Evolutionary conservation across 2,113 vertebrate genomes (phyloP).

Genomic region (Gorsachius goisagi): DNA sequence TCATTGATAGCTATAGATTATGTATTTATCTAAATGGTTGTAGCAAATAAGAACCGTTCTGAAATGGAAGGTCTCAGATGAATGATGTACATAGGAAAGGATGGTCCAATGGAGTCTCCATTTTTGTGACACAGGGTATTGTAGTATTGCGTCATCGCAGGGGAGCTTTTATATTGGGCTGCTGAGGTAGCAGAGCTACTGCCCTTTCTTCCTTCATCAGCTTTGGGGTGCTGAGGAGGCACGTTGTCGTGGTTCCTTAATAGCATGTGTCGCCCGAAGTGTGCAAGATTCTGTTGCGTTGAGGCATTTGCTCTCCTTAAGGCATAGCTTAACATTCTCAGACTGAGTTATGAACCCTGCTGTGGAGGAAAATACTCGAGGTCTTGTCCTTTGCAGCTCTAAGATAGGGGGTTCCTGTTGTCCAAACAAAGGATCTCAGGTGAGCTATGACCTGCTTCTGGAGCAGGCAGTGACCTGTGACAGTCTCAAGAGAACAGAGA

Average conservation of each 20-base stretch:
- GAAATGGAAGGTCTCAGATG: not conserved
- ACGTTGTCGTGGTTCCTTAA: not conserved
- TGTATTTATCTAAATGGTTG: not conserved
- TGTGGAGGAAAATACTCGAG: not conserved
- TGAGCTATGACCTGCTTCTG: not conserved
- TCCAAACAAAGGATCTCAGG: not conserved
- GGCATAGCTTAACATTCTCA: not conserved
- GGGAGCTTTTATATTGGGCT: not conserved
- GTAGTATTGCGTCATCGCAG: not conserved
- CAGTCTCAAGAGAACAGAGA: not conserved
- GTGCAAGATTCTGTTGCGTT: not conserved
- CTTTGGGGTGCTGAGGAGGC: not conserved
- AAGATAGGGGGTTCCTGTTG: not conserved
- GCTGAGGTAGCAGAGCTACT: not conserved
- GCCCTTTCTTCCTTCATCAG: not conserved
- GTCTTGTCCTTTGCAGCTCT: not conserved
- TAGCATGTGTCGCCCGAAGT: not conserved
- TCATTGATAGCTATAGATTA: rapidly evolving
- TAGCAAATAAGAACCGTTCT: not conserved
- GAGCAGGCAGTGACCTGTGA: not conserved
- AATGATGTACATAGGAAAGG: not conserved
- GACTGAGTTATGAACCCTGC: not conserved
- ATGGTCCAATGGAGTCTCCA: rapidly evolving
- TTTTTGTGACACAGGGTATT: not conserved
- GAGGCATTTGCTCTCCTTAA: not conserved